Evolutionary conservation across 2,113 vertebrate species (phyloP).

Genomic region (Daubentonia madagascariensis): DNA sequence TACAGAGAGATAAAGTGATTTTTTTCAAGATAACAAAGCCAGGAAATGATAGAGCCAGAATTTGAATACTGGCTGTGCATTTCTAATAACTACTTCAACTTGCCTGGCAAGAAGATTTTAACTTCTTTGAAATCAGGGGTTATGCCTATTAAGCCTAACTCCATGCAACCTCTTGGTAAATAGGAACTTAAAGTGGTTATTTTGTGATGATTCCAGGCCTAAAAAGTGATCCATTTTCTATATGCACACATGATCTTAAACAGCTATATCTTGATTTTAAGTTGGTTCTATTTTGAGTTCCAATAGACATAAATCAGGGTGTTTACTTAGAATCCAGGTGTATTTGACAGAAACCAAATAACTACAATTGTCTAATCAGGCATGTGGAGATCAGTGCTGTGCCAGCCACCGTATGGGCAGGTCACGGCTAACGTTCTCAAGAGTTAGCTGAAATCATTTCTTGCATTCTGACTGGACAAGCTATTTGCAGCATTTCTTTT

Average conservation of each 20-base stretch:
- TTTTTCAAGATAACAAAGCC: neutral
- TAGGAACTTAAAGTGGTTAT: neutral
- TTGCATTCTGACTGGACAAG: neutral
- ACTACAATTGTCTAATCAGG: conserved; percentile 49
- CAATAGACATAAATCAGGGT: neutral
- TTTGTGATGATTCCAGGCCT: neutral
- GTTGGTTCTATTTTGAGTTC: neutral
- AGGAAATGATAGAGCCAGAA: neutral
- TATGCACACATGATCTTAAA: neutral
- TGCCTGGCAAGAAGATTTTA: neutral
- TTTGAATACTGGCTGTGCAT: neutral
- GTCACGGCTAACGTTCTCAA: neutral
- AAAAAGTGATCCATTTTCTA: neutral
- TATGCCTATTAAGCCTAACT: neutral
- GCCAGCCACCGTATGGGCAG: neutral
- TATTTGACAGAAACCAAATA: conserved; percentile 40
- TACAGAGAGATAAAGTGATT: neutral
- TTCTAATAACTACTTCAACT: neutral
- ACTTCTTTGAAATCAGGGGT: neutral
- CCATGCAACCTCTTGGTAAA: neutral
- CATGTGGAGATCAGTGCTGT: neutral
- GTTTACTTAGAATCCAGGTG: neutral
- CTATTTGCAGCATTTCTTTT: neutral
- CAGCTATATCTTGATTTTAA: neutral
- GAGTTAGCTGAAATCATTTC: neutral